A percentile compares a stretch with the other conserved stretches of the same genome.
phyloP scores from a whole-genome alignment of 1,140 invertebrate genomes.

The Matsumurasca onukii region DNA sequence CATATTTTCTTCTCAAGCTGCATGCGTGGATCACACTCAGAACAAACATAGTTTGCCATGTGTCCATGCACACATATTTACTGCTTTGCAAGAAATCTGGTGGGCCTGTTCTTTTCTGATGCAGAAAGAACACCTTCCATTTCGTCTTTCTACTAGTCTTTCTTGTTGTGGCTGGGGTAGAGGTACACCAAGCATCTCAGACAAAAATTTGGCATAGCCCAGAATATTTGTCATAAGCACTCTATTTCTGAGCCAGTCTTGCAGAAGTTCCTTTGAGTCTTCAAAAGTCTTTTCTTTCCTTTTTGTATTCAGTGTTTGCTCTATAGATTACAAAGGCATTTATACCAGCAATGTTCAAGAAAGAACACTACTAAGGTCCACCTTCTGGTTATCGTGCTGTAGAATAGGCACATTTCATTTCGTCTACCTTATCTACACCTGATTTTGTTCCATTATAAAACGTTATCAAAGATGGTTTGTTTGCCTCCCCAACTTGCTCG shows the following conservation, averaged over 20 bases:
- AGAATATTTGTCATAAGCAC: background rate
- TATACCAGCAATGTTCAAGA: slow-evolving; percentile 11
- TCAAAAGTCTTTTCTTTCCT: slow-evolving; percentile 2
- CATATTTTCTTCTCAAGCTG: too few relatives aligned
- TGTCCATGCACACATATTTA: background rate
- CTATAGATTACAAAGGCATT: background rate
- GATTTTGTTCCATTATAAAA: slow-evolving; percentile 51
- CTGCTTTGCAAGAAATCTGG: background rate
- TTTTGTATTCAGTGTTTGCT: background rate
- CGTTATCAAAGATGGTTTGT: slow-evolving; percentile 48
- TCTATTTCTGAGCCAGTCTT: background rate
- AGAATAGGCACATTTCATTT: slow-evolving; percentile 47
- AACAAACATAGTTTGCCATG: too few relatives aligned
- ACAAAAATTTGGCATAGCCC: background rate
- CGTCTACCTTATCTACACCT: slow-evolving; percentile 51
- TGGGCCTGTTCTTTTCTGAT: slow-evolving; percentile 1
- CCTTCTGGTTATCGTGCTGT: slow-evolving; percentile 40
- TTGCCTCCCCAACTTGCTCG: slow-evolving; percentile 5
- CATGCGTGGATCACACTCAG: too few relatives aligned
- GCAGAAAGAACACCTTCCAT: background rate
- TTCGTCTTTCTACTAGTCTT: background rate
- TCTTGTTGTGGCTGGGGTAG: background rate
- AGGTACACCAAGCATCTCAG: background rate
- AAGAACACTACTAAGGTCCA: background rate
- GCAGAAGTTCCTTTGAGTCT: background rate